A percentile compares a stretch with the other conserved stretches of the same genome.
Evolutionary conservation across 2,113 vertebrate genomes (phyloP).

Genomic region (Grantiella picta): DNA sequence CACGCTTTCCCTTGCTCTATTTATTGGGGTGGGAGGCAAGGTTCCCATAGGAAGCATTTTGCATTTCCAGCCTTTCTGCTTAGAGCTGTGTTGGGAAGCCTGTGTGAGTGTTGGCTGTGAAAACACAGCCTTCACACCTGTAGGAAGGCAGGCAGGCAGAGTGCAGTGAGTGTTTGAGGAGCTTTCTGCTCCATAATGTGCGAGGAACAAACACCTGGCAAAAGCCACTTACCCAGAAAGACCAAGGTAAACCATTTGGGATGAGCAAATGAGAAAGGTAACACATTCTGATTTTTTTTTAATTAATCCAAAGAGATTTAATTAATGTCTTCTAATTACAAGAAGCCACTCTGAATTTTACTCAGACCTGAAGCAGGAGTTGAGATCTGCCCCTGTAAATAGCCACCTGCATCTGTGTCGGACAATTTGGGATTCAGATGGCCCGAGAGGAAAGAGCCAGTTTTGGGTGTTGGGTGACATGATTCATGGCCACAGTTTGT

Average conservation of each 20-base stretch:
- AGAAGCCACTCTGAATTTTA: not conserved
- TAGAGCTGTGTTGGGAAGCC: not conserved
- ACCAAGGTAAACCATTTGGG: not conserved
- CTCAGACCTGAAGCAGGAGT: not conserved
- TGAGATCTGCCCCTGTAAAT: not conserved
- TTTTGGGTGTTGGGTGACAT: not conserved
- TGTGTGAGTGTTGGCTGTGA: not conserved
- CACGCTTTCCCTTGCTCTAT: not conserved
- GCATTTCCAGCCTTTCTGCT: not conserved
- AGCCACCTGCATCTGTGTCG: not conserved
- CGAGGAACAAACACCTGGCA: not conserved
- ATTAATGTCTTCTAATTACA: not conserved
- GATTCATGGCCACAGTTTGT: not conserved
- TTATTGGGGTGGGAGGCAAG: not conserved
- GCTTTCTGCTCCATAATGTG: fast-evolving
- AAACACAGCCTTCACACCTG: not conserved
- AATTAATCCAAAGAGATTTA: not conserved
- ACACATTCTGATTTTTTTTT: not conserved
- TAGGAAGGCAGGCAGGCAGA: not conserved
- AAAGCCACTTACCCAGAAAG: not conserved
- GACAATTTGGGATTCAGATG: not conserved
- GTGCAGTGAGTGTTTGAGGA: not conserved
- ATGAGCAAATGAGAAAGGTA: not conserved
- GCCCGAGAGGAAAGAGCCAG: not conserved
- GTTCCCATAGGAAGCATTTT: not conserved